Evolutionary conservation across 2,797 vertebrate genomes (phyloP).

Genomic region (Taeniopygia guttata): DNA sequence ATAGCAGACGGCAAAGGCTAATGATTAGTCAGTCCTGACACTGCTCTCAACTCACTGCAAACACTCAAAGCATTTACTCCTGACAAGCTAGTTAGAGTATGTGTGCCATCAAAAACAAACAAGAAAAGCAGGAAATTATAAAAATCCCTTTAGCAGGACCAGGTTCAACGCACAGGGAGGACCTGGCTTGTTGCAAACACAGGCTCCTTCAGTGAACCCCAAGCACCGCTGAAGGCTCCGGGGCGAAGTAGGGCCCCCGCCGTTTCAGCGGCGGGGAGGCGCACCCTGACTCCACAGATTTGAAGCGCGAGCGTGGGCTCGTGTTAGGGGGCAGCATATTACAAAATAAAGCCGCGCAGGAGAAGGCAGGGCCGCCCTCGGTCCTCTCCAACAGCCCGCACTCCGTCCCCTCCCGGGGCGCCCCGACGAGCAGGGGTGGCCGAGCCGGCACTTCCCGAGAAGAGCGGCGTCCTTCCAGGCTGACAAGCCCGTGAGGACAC

Average conservation of each 20-base stretch:
- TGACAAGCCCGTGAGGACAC: background rate
- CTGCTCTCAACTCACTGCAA: background rate
- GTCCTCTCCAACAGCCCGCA: background rate
- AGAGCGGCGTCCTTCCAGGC: background rate
- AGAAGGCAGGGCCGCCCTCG: background rate
- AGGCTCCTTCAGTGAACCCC: background rate
- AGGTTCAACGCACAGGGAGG: background rate
- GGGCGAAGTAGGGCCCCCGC: background rate
- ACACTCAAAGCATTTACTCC: background rate
- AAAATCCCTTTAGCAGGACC: background rate
- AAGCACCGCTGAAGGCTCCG: no score
- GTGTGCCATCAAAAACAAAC: background rate
- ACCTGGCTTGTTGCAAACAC: background rate
- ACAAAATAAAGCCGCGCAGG: background rate
- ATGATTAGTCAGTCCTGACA: background rate
- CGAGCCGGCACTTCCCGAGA: background rate
- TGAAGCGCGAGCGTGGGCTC: background rate
- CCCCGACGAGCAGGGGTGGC: background rate
- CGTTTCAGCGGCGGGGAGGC: background rate
- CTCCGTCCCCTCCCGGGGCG: background rate
- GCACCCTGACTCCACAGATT: background rate
- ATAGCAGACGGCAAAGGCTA: background rate
- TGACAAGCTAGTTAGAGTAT: background rate
- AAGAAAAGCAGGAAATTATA: background rate
- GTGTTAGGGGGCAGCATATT: no score